phyloP scores from a whole-genome alignment of 2,888 invertebrate species.

The Drosophila multiciliata region DNA sequence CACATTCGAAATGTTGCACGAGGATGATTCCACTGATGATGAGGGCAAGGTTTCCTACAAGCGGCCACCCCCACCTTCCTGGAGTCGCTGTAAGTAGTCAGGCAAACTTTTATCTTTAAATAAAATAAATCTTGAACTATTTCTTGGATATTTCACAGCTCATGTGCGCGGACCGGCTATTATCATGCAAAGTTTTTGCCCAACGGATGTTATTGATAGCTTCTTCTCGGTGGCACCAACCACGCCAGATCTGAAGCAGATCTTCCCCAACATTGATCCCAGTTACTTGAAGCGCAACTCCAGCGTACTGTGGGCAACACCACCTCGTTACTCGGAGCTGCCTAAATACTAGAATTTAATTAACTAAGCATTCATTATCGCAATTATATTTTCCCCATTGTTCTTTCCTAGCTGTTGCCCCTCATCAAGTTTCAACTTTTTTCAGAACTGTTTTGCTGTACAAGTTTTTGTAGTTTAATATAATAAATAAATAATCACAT shows the following conservation, averaged over 20 bases:
- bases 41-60: constrained; percentile 82
- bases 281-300: constrained; percentile 89
- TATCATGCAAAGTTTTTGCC: constrained; percentile 85
- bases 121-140: neutral
- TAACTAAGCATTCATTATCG: constrained; percentile 10
- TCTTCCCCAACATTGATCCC: constrained; percentile 89
- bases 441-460: constrained; percentile 20
- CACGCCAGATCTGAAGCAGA: constrained; percentile 88
- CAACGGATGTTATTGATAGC: constrained; percentile 85
- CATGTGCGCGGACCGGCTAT: constrained; percentile 85
- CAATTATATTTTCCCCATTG: constrained; percentile 23
- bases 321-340: constrained; percentile 88
- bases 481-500: constrained; percentile 33
- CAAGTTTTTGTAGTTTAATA: constrained; percentile 26
- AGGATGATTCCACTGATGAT: constrained; percentile 85
- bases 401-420: constrained; percentile 23
- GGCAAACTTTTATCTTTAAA: no score
- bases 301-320: constrained; percentile 91
- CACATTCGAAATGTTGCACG: constrained; percentile 84
- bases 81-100: constrained; percentile 85
- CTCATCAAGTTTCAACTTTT: constrained; percentile 5
- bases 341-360: constrained; percentile 79
- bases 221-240: constrained; percentile 88
- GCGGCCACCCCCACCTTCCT: constrained; percentile 83
- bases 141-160: constrained; percentile 47